A percentile compares a stretch with the other conserved stretches of the same genome.
Conservation (phyloP, 2,797 vertebrate species). For the Otolemur crassicaudatus region DNA sequence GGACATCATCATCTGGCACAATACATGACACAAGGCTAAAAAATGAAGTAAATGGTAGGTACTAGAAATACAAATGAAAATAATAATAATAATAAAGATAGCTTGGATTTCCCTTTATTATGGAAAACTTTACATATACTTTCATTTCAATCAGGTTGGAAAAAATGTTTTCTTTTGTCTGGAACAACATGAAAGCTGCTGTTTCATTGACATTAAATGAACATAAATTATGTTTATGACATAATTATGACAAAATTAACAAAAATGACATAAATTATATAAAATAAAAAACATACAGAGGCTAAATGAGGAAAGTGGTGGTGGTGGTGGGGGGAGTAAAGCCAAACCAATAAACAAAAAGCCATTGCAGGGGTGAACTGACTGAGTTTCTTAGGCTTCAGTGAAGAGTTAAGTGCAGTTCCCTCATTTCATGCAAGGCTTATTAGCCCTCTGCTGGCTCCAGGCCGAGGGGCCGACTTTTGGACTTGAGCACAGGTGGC, state of each 20-base stretch:
- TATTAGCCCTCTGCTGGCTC: background rate
- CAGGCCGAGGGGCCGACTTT: too few relatives aligned
- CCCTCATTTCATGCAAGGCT: background rate
- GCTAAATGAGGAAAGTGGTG: background rate
- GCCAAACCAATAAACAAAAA: background rate
- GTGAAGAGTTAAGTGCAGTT: background rate
- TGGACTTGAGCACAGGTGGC: too few relatives aligned
- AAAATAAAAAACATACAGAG: background rate
- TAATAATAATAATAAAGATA: background rate
- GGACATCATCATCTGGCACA: background rate
- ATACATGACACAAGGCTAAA: background rate
- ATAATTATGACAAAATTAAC: too few relatives aligned
- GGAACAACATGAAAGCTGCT: background rate
- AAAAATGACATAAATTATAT: too few relatives aligned
- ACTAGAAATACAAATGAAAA: constrained; percentile 2
- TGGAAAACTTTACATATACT: background rate
- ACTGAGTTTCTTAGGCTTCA: background rate
- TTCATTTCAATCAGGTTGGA: background rate
- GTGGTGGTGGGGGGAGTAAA: background rate
- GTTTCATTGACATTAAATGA: constrained; percentile 26
- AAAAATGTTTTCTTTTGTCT: background rate
- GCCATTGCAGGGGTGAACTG: background rate
- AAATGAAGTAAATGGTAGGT: background rate
- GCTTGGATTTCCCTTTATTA: background rate
- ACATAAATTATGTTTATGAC: too few relatives aligned